Conservation (phyloP, 2,113 vertebrate genomes). For the Beaufortia kweichowensis region DNA sequence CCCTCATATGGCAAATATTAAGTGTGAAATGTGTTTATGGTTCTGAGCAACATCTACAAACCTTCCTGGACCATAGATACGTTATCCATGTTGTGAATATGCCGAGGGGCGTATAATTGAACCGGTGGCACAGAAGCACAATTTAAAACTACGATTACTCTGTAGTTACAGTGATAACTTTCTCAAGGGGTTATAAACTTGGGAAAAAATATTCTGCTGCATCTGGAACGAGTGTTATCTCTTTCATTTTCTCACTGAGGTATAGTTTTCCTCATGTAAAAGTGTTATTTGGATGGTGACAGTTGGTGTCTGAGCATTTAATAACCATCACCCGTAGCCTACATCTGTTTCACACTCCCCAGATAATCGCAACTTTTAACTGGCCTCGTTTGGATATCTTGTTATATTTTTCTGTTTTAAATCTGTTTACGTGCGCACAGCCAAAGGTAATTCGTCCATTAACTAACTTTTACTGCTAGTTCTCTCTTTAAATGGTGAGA, state of each 20-base stretch:
- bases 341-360: slow-evolving; percentile 73
- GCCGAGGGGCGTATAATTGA: slow-evolving; percentile 36
- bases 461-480: slow-evolving; percentile 55
- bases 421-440: slow-evolving; percentile 39
- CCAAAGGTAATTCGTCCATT: slow-evolving; percentile 60
- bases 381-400: slow-evolving; percentile 69
- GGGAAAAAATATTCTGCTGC: slow-evolving; percentile 54
- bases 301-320: slow-evolving; percentile 67
- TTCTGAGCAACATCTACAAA: slow-evolving; percentile 1
- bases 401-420: slow-evolving; percentile 58
- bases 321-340: slow-evolving; percentile 69
- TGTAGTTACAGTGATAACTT: slow-evolving; percentile 56
- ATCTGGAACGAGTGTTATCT: slow-evolving; percentile 68
- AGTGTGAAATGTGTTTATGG: not conserved
- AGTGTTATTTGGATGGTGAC: slow-evolving; percentile 72
- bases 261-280: slow-evolving; percentile 65
- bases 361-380: slow-evolving; percentile 69
- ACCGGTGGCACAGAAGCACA: slow-evolving; percentile 20
- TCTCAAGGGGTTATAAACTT: slow-evolving; percentile 65
- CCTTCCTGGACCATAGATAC: not conserved
- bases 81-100: slow-evolving; percentile 1
- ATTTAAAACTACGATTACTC: slow-evolving; percentile 47
- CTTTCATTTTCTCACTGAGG: slow-evolving; percentile 66
- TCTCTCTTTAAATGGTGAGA: slow-evolving; percentile 53
- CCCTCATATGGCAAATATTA: not conserved